Base-by-base conservation (phyloP, 1,140 invertebrate species). In the Drosophila equinoxialis region DNA sequence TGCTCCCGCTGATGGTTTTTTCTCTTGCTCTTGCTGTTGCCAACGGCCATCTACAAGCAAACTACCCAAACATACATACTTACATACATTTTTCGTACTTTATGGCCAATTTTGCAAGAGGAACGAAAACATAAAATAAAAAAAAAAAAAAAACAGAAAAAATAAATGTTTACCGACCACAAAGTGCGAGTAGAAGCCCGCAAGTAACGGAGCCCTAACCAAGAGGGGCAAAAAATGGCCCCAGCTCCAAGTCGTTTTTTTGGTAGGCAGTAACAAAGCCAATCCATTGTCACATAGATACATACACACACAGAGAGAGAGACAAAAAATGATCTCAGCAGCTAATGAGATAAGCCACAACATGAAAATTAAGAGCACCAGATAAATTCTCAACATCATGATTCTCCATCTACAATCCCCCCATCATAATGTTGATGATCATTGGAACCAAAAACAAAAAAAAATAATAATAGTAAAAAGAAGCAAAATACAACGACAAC, bases 21-120 rank as follows among this genome's bases (percentile, higher is more conserved):
- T 23, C 78, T 39, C 10, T 13, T 39, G 37, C 3, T 1, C 11
- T 39, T 39, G 37, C 37, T 54, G 62, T 74, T 74, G 82, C 78
- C 78, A 78, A 75, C 71, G 82, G 68, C 79, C 63, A 81, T 51
- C 30, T 69, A 76, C 45, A 30, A 30, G 26, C 26, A 30, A 30
- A 30, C 26, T 30, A 30, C 30, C 6, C 6, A 30, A 30, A 30
- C 30, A 30, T 6, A 30, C 35, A 33, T 23, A 30, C 48, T 35
- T 23, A 65, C 72, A 85, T 81, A 86, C 69, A 87, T 86, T 81
- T 82, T 73, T 79, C 45, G 76, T 83, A 79, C 76, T 86, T 87
- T 86, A 86, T 86, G 83, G 79, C 62, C 82, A 81, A 82, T 86
- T 86, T 86, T 13, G 45, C 57, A 72, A 64, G 26, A 45, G 60